Percentiles rank a stretch among this genome's conserved stretches.
These are phyloP conservation scores for Thecophora atra DNA, from an alignment of 2,888 invertebrate genomes.

Conservation along the genomic window DNA sequence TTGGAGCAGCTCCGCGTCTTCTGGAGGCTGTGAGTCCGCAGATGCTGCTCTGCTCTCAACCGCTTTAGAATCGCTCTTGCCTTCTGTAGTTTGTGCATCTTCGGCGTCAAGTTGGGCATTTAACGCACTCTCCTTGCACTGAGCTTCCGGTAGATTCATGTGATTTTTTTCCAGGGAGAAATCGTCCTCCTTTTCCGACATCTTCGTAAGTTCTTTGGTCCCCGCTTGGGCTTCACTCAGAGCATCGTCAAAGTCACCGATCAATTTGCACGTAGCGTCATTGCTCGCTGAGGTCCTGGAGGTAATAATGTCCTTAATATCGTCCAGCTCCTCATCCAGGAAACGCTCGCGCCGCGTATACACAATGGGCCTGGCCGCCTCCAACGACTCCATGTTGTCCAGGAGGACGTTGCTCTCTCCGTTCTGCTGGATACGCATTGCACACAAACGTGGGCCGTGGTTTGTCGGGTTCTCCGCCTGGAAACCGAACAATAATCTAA, in stretches of 20 bases:
- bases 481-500: neutral
- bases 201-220: neutral
- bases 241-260: neutral
- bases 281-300: constrained; percentile 53
- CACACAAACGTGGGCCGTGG: constrained; percentile 78
- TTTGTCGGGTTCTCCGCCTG: constrained; percentile 66
- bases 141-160: neutral
- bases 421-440: constrained; percentile 79
- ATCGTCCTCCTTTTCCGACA: neutral
- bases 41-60: neutral
- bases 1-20: neutral
- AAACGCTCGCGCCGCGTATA: constrained; percentile 72
- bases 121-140: neutral
- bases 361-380: constrained; percentile 74
- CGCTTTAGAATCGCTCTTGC: neutral
- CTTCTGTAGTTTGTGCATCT: neutral
- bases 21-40: neutral
- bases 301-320: constrained; percentile 65
- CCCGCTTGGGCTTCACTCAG: neutral
- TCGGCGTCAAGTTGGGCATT: neutral
- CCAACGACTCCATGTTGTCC: constrained; percentile 76
- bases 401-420: constrained; percentile 83
- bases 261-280: neutral
- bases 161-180: neutral
- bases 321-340: constrained; percentile 65